phyloP scores from a whole-genome alignment of 2,888 invertebrate species.

The Machimus rusticus region DNA sequence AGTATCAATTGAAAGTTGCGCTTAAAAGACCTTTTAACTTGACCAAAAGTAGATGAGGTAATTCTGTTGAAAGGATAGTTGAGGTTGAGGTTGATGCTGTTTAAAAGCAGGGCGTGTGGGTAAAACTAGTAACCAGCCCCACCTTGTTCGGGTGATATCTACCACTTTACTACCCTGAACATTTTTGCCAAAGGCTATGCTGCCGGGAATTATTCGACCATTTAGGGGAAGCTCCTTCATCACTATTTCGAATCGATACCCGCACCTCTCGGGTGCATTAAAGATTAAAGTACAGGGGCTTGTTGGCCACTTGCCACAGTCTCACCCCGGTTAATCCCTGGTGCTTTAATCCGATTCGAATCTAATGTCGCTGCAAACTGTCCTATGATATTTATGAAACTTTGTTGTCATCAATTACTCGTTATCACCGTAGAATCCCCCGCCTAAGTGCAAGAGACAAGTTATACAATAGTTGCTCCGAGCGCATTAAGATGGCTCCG shows the following conservation, averaged over 20 bases:
- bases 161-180: background rate
- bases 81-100: background rate
- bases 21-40: background rate
- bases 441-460: background rate
- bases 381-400: conserved; percentile 13
- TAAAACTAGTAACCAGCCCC: background rate
- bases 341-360: background rate
- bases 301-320: background rate
- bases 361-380: conserved; percentile 6
- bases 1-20: background rate
- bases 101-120: background rate
- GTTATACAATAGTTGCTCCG: background rate
- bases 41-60: background rate
- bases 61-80: background rate
- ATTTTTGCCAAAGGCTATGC: background rate
- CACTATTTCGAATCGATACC: background rate
- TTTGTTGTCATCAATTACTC: conserved; percentile 27
- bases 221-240: background rate
- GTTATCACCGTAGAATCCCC: background rate
- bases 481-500: background rate
- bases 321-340: background rate
- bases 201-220: background rate
- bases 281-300: background rate
- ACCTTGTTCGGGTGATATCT: background rate
- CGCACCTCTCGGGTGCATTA: background rate